These are phyloP conservation scores for Microplitis deprimator DNA, from an alignment of 2,888 invertebrate species.

Conservation along the genomic window DNA sequence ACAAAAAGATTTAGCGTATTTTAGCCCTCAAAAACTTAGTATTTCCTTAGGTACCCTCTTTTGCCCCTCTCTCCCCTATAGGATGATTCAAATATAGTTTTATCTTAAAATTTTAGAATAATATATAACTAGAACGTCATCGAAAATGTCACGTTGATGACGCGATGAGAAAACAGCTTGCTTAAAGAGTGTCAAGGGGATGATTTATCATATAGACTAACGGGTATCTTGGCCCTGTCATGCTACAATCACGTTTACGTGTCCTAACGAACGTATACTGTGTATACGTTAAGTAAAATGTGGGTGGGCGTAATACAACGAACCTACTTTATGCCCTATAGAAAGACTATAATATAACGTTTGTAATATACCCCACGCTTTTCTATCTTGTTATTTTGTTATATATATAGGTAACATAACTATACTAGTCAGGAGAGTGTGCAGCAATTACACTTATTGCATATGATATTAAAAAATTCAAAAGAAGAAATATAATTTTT, in stretches of 20 bases:
- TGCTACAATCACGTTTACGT: slow-evolving; percentile 3
- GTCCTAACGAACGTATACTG: slow-evolving; percentile 10
- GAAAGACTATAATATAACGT: slow-evolving; percentile 17
- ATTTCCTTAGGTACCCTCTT: too few relatives aligned
- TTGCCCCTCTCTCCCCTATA: too few relatives aligned
- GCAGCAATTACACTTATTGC: background rate
- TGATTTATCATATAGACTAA: slow-evolving; percentile 47
- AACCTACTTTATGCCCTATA: slow-evolving; percentile 33
- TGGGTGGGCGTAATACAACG: slow-evolving; percentile 38
- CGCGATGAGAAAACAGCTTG: background rate
- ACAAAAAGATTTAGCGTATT: too few relatives aligned
- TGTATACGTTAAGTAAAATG: slow-evolving; percentile 17
- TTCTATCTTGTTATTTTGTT: slow-evolving; percentile 9
- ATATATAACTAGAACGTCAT: background rate
- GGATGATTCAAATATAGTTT: background rate
- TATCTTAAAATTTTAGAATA: background rate
- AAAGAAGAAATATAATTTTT: background rate
- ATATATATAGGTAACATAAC: background rate
- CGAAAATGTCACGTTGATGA: background rate
- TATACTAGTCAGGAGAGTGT: background rate
- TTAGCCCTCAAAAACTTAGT: too few relatives aligned
- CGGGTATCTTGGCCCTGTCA: slow-evolving; percentile 39
- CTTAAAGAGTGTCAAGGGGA: background rate
- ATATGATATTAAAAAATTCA: background rate
- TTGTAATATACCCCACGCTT: background rate